Percentiles rank a stretch among this genome's conserved stretches.
phyloP scores from a whole-genome alignment of 2,888 invertebrate genomes.

The Schizaphis graminum region DNA sequence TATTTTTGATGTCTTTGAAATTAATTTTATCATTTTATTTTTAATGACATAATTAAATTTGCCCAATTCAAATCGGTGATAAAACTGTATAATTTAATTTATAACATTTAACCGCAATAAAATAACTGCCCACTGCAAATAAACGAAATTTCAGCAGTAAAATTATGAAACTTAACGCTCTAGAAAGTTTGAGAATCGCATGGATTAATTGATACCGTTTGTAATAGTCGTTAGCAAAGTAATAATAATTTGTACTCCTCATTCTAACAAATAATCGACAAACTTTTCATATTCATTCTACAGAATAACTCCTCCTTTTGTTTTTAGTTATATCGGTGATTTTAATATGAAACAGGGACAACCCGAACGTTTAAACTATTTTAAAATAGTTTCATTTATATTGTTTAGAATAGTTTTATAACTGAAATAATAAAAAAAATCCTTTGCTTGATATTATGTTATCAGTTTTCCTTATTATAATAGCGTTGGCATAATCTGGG shows the following conservation, averaged over 20 bases:
- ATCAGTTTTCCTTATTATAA: not conserved
- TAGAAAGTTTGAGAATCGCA: not conserved
- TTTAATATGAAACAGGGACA: not conserved
- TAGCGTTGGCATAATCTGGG: not conserved
- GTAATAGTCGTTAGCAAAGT: not conserved
- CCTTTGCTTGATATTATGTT: not conserved
- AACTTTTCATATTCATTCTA: not conserved
- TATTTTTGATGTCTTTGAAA: slow-evolving; percentile 31
- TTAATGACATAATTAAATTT: not conserved
- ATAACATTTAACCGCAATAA: slow-evolving; percentile 15
- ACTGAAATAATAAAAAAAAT: not conserved
- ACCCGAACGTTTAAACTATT: not conserved
- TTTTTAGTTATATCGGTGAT: not conserved
- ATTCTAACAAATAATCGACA: not conserved
- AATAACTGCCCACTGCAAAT: not conserved
- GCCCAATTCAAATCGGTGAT: not conserved
- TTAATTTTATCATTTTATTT: not conserved
- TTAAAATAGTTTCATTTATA: not conserved
- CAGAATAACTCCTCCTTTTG: not conserved
- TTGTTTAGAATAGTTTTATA: not conserved
- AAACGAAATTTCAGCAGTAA: slow-evolving; percentile 25
- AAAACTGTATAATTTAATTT: slow-evolving; percentile 20
- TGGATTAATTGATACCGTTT: slow-evolving; percentile 18
- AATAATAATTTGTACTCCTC: not conserved
- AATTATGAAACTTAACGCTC: slow-evolving; percentile 12